Percentiles rank a stretch among this genome's conserved stretches.
Conservation (phyloP, 2,113 vertebrate species). For the Seriola quinqueradiata region DNA sequence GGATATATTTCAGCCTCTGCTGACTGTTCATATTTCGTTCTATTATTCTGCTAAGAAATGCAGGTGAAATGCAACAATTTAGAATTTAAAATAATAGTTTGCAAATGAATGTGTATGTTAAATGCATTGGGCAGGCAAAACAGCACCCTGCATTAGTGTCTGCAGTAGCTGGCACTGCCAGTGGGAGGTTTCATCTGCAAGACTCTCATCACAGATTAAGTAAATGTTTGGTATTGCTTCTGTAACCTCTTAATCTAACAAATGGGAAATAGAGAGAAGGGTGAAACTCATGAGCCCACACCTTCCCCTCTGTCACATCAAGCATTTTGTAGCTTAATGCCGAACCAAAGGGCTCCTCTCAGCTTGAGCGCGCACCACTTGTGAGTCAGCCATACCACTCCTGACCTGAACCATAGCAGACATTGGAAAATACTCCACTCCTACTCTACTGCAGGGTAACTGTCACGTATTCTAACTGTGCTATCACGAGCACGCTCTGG, state of each 20-base stretch:
- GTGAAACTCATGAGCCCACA: background rate
- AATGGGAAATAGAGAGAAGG: background rate
- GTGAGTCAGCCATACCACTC: conserved; percentile 29
- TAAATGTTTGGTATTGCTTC: background rate
- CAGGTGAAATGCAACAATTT: background rate
- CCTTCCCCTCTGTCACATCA: background rate
- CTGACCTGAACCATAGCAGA: conserved; percentile 25
- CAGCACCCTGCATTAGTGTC: background rate
- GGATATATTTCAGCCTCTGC: background rate
- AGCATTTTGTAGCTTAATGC: conserved; percentile 3
- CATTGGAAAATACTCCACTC: background rate
- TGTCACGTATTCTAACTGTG: background rate
- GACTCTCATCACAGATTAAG: background rate
- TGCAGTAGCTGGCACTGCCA: conserved; percentile 3
- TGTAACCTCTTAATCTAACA: background rate
- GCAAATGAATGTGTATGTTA: conserved; percentile 5
- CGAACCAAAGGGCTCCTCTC: conserved; percentile 20
- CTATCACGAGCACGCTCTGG: background rate
- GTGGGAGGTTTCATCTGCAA: background rate
- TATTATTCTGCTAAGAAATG: conserved; percentile 3
- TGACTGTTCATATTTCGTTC: conserved; percentile 4
- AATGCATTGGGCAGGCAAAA: background rate
- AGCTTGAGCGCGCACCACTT: background rate
- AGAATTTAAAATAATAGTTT: background rate
- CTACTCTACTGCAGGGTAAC: conserved; percentile 10